These are phyloP conservation scores for Onchidella celtica DNA, from an alignment of 2,888 invertebrate genomes.

Conservation along the genomic window DNA sequence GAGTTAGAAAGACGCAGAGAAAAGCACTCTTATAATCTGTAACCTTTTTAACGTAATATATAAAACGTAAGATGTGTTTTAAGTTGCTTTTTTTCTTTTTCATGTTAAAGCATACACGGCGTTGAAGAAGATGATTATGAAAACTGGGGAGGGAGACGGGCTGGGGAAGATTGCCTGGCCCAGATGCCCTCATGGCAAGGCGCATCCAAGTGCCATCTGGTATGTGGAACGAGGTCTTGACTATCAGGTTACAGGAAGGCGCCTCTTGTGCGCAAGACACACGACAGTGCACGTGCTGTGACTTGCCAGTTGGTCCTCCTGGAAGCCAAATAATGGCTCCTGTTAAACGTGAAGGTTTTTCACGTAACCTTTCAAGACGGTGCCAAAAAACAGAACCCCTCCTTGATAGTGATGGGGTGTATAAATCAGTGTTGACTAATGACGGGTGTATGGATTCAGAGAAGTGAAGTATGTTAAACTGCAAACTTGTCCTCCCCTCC, in stretches of 20 bases:
- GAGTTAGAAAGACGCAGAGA: too few relatives aligned
- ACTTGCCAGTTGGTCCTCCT: not conserved
- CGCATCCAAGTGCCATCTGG: constrained; percentile 6
- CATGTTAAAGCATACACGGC: not conserved
- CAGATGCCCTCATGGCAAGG: constrained; percentile 1
- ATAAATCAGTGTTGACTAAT: too few relatives aligned
- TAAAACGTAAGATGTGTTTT: not conserved
- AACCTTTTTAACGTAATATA: constrained; percentile 1
- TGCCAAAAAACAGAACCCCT: too few relatives aligned
- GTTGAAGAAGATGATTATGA: not conserved
- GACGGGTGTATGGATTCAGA: too few relatives aligned
- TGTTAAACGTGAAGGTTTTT: too few relatives aligned
- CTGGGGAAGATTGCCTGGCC: not conserved
- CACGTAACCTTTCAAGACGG: too few relatives aligned
- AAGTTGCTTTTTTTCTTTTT: not conserved
- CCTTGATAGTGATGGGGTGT: too few relatives aligned
- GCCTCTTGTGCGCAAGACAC: not conserved
- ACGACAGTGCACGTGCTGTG: constrained; percentile 15
- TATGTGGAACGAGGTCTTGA: constrained; percentile 15
- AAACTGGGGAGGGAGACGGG: not conserved
- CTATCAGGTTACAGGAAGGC: constrained; percentile 19
- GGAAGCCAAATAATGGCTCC: not conserved
- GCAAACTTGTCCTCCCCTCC: too few relatives aligned
- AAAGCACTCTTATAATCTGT: not conserved
- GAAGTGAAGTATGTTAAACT: too few relatives aligned